These are phyloP conservation scores for Pelecanus crispus DNA, from an alignment of 2,113 vertebrate genomes.

Conservation along the genomic window DNA sequence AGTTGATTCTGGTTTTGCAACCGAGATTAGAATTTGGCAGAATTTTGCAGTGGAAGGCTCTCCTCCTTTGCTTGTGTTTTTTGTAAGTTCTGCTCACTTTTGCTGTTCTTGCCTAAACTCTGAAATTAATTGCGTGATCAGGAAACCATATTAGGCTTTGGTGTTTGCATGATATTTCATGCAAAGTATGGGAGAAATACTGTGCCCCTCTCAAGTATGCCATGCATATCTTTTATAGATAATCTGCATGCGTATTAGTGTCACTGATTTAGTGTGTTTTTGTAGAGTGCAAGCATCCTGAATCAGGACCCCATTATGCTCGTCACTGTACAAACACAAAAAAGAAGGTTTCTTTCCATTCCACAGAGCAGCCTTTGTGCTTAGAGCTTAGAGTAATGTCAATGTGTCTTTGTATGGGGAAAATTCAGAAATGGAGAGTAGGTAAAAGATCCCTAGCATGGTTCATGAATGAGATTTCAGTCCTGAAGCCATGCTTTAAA, in stretches of 20 bases:
- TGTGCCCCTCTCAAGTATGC: neutral
- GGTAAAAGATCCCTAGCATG: constrained; percentile 51
- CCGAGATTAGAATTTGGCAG: neutral
- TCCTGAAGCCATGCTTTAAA: constrained; percentile 22
- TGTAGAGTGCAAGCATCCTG: constrained; percentile 55
- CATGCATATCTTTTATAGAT: neutral
- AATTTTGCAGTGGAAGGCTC: neutral
- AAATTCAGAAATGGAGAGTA: constrained; percentile 50
- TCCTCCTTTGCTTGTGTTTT: neutral
- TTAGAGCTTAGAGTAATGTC: constrained; percentile 56
- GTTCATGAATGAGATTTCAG: constrained; percentile 46
- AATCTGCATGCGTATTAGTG: constrained; percentile 38
- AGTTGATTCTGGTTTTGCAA: neutral
- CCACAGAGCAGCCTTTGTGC: constrained; percentile 58
- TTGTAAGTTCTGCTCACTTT: neutral
- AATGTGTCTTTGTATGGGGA: constrained; percentile 62
- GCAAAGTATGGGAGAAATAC: neutral
- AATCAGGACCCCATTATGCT: constrained; percentile 58
- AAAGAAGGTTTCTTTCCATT: constrained; percentile 62
- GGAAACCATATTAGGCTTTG: neutral
- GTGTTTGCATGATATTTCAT: neutral
- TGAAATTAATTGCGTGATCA: neutral
- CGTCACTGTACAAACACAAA: constrained; percentile 60
- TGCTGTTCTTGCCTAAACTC: neutral
- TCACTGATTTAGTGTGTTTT: constrained; percentile 55